These are phyloP conservation scores for Penaeus vannamei DNA, from an alignment of 1,140 invertebrate genomes.

Conservation along the genomic window DNA sequence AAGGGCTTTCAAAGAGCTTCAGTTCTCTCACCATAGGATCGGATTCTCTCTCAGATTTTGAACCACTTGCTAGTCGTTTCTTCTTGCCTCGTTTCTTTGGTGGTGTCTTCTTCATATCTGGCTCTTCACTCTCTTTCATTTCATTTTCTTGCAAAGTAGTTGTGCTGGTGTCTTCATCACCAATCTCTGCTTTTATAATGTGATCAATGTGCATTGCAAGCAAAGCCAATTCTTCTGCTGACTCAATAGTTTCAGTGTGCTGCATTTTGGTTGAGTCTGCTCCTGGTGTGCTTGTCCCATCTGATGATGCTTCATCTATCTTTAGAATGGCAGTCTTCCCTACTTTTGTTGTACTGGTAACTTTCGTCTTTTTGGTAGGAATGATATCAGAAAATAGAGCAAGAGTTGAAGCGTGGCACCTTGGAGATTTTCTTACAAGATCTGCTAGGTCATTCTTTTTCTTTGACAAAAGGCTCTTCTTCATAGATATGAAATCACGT, in stretches of 20 bases:
- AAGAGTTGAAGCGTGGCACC: constrained; percentile 67
- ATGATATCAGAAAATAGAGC: constrained; percentile 67
- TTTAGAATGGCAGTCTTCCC: constrained; percentile 31
- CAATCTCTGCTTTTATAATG: constrained; percentile 53
- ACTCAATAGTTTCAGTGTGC: constrained; percentile 57
- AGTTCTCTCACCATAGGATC: constrained; percentile 52
- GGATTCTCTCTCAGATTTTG: constrained; percentile 42
- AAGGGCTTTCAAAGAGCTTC: constrained; percentile 65
- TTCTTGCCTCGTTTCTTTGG: constrained; percentile 62
- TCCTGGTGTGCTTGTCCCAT: constrained; percentile 67
- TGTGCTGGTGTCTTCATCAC: constrained; percentile 23
- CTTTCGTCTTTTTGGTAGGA: constrained; percentile 57
- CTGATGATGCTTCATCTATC: constrained; percentile 65
- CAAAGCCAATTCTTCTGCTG: constrained; percentile 63
- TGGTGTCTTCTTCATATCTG: constrained; percentile 53
- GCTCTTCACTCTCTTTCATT: constrained; percentile 55
- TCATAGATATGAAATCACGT: constrained; percentile 57
- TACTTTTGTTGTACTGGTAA: constrained; percentile 37
- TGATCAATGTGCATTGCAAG: constrained; percentile 65
- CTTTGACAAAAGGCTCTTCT: constrained; percentile 60
- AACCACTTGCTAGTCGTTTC: constrained; percentile 44
- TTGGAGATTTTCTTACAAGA: constrained; percentile 66
- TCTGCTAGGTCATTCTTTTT: constrained; percentile 67
- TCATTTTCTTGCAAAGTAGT: constrained; percentile 41
- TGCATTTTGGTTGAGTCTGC: constrained; percentile 59